Base-by-base conservation (phyloP, 2,888 invertebrate species). In the Trichogramma dendrolimi region DNA sequence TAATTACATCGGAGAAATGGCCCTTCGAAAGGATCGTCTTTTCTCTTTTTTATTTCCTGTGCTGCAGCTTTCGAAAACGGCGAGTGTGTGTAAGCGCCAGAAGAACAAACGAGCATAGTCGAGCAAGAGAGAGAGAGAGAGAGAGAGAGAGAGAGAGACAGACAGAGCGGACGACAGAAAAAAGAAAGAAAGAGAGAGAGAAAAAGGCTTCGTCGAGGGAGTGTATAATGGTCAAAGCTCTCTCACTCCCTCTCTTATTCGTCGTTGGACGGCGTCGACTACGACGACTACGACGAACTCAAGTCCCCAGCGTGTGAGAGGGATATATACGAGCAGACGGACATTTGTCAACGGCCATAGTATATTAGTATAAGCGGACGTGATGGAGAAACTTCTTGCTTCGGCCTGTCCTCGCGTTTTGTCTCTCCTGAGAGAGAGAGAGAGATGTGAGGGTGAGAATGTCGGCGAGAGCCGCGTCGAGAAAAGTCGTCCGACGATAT, bases 261-360 rank as follows among this genome's bases (percentile, higher is more conserved):
- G 27, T 27, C 27, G 27, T 27, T 27, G 27, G 27, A 27, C 27
- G 27, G 27, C 27, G 27, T 27, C 27, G 27, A 27, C 27, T 27
- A 27, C 27, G 27, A 27, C 27, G 27, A 27, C 14, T 1, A 14
- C 27, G 27, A 27, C 27, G 27, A 27, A 27, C 27, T 27, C 27
- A 27, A 27, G 27, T 27, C 27, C 27, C 27, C 27, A 27, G 27
- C 27, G 27, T 27, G 27, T 27, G 27, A 27, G 27, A 27, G 27
- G 27, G 27, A 27, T 27, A 27, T 27, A 27, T 27, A 63, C 71
- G 75, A 71, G 64, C 68, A 70, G 67, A 72, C 71, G 73, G 77
- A 78, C 78, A 78, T 78, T 78, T 78, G 78, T 78, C 78, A 78
- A 77, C 72, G 71, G 27, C 27, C 27, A 27, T 27, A 27, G 27